Percentiles rank a stretch among this genome's conserved stretches.
These are phyloP conservation scores for Muscicapa striata DNA, from an alignment of 2,797 vertebrate species.

Conservation along the genomic window DNA sequence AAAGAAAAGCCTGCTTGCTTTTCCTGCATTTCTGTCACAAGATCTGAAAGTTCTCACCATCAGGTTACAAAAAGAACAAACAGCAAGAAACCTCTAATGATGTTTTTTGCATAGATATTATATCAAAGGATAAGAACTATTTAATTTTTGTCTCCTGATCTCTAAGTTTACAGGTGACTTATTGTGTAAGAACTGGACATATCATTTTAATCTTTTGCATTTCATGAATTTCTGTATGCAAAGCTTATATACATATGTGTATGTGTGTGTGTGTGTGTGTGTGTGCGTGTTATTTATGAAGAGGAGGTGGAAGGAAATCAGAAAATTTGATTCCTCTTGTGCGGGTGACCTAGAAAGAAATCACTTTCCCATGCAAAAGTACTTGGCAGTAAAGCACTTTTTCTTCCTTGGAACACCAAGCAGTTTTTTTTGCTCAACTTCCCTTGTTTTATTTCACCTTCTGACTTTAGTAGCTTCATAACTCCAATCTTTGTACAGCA, in stretches of 20 bases:
- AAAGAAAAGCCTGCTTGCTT: neutral
- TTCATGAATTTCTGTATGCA: neutral
- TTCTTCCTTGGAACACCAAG: neutral
- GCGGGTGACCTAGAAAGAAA: neutral
- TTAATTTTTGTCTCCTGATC: neutral
- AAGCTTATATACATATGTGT: neutral
- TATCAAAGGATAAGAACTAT: neutral
- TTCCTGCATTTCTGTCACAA: neutral
- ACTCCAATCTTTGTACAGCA: neutral
- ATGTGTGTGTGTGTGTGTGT: neutral
- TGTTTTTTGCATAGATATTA: neutral
- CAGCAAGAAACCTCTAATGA: neutral
- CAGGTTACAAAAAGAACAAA: neutral
- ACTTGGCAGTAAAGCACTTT: neutral
- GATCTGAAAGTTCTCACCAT: neutral
- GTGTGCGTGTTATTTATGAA: neutral
- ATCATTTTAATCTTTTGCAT: neutral
- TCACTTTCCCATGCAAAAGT: neutral
- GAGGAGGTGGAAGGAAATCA: neutral
- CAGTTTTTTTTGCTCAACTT: neutral
- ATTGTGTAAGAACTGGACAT: neutral
- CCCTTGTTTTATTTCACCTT: neutral
- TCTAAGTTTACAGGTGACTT: neutral
- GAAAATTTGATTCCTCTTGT: neutral
- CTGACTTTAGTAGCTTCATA: neutral